Evolutionary conservation across 2,797 vertebrate species (phyloP).

Genomic region (Mormyrus hasselquistii): DNA sequence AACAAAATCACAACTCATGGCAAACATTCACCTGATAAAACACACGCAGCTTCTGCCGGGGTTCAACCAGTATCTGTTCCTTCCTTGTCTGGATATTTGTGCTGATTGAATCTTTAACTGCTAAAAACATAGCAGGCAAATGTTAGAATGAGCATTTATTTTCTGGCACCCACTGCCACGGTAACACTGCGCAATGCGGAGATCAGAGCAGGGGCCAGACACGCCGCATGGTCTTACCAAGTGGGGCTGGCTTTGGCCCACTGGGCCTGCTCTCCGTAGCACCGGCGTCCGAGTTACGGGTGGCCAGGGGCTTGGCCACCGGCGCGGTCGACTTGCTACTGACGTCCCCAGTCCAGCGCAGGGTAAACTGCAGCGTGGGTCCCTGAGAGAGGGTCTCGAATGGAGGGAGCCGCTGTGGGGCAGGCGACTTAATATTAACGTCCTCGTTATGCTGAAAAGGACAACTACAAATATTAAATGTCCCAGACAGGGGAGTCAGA

Average conservation of each 20-base stretch:
- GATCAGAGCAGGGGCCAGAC: neutral
- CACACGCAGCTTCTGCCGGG: conserved; percentile 75
- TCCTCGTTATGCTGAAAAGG: neutral
- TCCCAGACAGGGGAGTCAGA: neutral
- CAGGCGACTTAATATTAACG: neutral
- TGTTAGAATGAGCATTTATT: neutral
- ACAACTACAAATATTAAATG: neutral
- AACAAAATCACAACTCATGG: neutral
- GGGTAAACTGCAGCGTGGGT: conserved; percentile 95
- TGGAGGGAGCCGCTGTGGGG: conserved; percentile 81
- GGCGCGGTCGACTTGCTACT: conserved; percentile 87
- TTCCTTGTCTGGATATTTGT: conserved; percentile 67
- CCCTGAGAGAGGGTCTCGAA: conserved; percentile 99
- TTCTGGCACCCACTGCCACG: neutral
- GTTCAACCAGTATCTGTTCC: conserved; percentile 71
- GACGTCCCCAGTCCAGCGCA: conserved; percentile 90
- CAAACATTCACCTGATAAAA: conserved; percentile 74
- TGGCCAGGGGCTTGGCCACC: conserved; percentile 89
- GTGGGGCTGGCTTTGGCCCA: conserved; percentile 79
- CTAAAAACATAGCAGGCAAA: conserved; percentile 35
- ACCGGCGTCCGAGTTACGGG: conserved; percentile 87
- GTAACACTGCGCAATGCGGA: neutral
- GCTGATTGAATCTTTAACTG: conserved; percentile 74
- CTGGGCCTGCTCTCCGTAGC: conserved; percentile 84
- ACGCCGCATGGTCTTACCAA: conserved; percentile 63